Evolutionary conservation across 2,888 invertebrate genomes (phyloP), one percentile per base, ranked within the genome.

Genomic region (Dimorphilus gyrociliatus): DNA sequence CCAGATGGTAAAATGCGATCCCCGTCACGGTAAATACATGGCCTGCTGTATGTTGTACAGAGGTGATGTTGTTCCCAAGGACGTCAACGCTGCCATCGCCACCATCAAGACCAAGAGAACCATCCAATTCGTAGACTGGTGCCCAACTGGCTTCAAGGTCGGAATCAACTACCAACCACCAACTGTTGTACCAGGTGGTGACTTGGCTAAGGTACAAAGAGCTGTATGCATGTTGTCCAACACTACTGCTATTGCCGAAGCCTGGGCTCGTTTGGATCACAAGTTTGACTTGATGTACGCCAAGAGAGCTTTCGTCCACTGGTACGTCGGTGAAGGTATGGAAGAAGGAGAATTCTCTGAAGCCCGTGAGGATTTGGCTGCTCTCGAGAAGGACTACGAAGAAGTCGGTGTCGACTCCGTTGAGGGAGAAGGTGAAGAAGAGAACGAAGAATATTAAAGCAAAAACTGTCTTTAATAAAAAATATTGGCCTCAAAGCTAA

Each of bases 31-130:
- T 23, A 50, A 53, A 45, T 81, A 80, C 55, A 78, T 86, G 85
- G 85, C 86, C 12, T 85, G 51, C 47, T 68, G 49, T 46, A 54
- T 60, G 51, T 38, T 58, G 68, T 88, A 85, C 71, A 53, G 85
- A 53, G 85, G 86, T 37, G 85, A 86, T 63, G 85, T 86, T 37
- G 86, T 88, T 4, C 86, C 88, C 38, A 86, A 85, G 69, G 86
- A 48, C 27, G 50, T 48, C 19, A 38, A 42, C 23, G 81, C 81
- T 1, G 71, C 76, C 40, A 54, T 54, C 31, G 53, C 53, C 21
- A 47, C 47, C 34, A 54, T 54, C 42, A 54, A 54, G 41, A 51
- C 52, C 31, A 54, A 54, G 40, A 12, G 54, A 50, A 27, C 32
- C 23, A 31, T 38, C 25, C 36, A 38, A 29, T 38, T 37, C 25